Base-by-base conservation (phyloP, 2,113 vertebrate genomes). In the Channa argus region DNA sequence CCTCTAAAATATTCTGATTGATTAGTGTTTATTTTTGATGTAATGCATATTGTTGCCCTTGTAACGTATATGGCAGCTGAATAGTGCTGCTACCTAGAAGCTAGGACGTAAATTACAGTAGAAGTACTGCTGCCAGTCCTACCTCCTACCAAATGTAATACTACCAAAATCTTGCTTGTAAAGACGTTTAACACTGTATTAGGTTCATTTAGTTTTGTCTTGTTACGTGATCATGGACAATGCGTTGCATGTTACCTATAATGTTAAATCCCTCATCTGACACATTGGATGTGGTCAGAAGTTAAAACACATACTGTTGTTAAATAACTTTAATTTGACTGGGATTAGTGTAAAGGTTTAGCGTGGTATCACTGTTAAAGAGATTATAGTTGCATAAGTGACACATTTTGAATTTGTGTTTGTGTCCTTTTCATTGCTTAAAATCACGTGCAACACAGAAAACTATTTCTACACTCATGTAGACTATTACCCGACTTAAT, bases 31-130 rank as follows among this genome's bases (percentile, higher is more conserved):
- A 65, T 49, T 44, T 70, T 58, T 71, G 63, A 84, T 72, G 34
- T 61, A 76, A 46, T 63, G 67, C 73, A 53, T 65, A 74, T 50
- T 33, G 60, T 6, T 71, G 79, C 61, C 59, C 38, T 73, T 73
- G 59, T 68, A 82, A 76, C 75, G 79, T 73, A 73, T 63, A 69
- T 82, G 82, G 59, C 71, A 53, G 53, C 63, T 62, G 63, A 76
- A 71, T 58, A 71, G 74, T 39, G 55, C 55, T 36, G 51, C 78
- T 36, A 53, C 12, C 53, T 60, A 13, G 64, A 58, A 64, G 33
- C 24, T 24, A 13, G 37, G 52, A 12, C 14, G 55, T 77, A 51
- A 55, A 72, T 81, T 67, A 56, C 5, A 10, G 14, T 10, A 15
- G 74, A 51, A 71, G 51, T 44, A 54, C 14, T 55, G 66, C 13